Evolutionary conservation across 1,140 invertebrate genomes (phyloP).

Genomic region (Calosoma granatense): DNA sequence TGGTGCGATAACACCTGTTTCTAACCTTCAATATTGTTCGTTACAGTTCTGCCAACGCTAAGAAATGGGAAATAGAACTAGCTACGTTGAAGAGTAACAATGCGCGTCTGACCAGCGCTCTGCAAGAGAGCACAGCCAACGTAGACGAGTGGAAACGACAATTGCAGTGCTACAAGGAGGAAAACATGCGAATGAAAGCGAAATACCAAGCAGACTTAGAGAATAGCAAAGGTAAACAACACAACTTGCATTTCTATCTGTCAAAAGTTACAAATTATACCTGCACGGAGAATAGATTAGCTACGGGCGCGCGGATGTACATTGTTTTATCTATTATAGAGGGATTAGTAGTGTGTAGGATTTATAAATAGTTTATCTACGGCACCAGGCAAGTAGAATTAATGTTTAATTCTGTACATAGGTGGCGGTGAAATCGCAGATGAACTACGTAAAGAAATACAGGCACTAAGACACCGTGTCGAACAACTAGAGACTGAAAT

Average conservation of each 20-base stretch:
- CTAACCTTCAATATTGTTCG: too few species aligned
- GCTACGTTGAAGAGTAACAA: slow-evolving; percentile 95
- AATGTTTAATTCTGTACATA: slow-evolving; percentile 17
- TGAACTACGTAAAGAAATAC: slow-evolving; percentile 42
- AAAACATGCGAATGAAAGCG: slow-evolving; percentile 81
- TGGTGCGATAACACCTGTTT: too few species aligned
- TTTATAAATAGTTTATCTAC: too few species aligned
- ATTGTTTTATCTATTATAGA: too few species aligned
- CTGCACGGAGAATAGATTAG: too few species aligned
- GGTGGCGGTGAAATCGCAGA: slow-evolving; percentile 35
- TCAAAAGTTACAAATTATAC: too few species aligned
- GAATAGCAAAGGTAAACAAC: slow-evolving; percentile 54
- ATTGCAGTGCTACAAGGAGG: slow-evolving; percentile 90
- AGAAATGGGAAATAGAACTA: slow-evolving; percentile 97
- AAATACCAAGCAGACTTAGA: slow-evolving; percentile 59
- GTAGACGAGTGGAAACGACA: slow-evolving; percentile 98
- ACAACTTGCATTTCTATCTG: too few species aligned
- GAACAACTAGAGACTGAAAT: slow-evolving; percentile 67
- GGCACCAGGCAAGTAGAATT: too few species aligned
- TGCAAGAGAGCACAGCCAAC: slow-evolving; percentile 95
- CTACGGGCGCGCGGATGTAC: too few species aligned
- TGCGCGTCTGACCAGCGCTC: slow-evolving; percentile 81
- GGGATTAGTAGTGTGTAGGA: too few species aligned
- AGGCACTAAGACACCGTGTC: slow-evolving; percentile 58
- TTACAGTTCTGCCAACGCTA: slow-evolving; percentile 86